A percentile compares a stretch with the other conserved stretches of the same genome.
Evolutionary conservation across 2,113 vertebrate genomes (phyloP).

Genomic region (Scomber scombrus): DNA sequence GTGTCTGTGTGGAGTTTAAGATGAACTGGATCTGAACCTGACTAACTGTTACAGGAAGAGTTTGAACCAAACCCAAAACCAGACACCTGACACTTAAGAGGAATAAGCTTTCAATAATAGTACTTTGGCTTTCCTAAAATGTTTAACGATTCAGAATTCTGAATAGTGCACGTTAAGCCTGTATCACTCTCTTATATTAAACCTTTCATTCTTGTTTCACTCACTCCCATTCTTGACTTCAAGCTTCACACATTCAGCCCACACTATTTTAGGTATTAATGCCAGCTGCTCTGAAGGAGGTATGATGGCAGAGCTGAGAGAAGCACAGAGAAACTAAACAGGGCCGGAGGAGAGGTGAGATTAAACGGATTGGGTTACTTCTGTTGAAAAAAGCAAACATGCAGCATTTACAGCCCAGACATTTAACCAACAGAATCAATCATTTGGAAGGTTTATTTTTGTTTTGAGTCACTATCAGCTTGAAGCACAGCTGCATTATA

Average conservation of each 20-base stretch:
- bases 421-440: not conserved
- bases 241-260: slow-evolving; percentile 54
- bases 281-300: slow-evolving; percentile 53
- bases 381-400: not conserved
- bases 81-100: slow-evolving; percentile 16
- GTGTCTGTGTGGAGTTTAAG: slow-evolving; percentile 13
- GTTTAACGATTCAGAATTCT: not conserved
- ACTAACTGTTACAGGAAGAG: slow-evolving; percentile 51
- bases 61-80: slow-evolving; percentile 8
- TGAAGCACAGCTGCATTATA: not conserved
- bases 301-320: slow-evolving; percentile 20
- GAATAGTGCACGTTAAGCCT: slow-evolving; percentile 2
- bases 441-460: not conserved
- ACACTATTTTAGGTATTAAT: slow-evolving; percentile 42
- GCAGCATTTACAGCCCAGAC: not conserved
- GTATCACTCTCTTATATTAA: slow-evolving; percentile 1
- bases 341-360: slow-evolving; percentile 5
- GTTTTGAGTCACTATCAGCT: not conserved
- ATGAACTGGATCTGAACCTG: slow-evolving; percentile 39
- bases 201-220: slow-evolving; percentile 27
- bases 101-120: not conserved
- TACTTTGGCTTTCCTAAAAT: slow-evolving; percentile 12
- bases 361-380: not conserved
- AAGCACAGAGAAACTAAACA: slow-evolving; percentile 10
- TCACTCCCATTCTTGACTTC: slow-evolving; percentile 13